phyloP scores from a whole-genome alignment of 2,888 invertebrate genomes.

The Apeira syringaria region DNA sequence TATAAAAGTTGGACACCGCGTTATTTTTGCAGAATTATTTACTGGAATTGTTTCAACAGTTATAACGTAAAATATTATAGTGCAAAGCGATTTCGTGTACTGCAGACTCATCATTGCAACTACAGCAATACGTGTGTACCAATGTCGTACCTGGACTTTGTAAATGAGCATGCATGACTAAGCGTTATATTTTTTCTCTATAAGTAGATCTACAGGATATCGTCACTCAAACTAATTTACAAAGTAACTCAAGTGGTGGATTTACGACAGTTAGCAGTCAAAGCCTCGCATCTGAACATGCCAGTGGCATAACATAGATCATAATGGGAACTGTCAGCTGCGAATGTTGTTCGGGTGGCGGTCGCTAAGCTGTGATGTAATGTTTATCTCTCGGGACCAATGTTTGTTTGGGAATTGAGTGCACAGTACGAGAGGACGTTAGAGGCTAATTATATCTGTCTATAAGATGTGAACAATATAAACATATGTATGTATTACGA shows the following conservation, averaged over 20 bases:
- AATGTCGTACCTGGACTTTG: not conserved
- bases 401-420: constrained; percentile 2
- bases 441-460: not conserved
- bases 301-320: constrained; percentile 17
- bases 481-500: too few relatives aligned
- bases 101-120: constrained; percentile 2
- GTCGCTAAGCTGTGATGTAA: constrained; percentile 6
- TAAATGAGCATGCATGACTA: not conserved
- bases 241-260: constrained; percentile 5
- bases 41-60: not conserved
- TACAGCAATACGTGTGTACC: not conserved
- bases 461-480: not conserved
- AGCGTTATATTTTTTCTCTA: not conserved
- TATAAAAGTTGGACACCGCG: not conserved
- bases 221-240: constrained; percentile 1
- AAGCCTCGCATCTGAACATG: constrained; percentile 13
- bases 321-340: constrained; percentile 18
- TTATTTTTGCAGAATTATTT: not conserved
- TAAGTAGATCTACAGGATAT: not conserved
- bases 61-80: not conserved
- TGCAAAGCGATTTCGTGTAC: not conserved
- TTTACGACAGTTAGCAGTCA: constrained; percentile 14
- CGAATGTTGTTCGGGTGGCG: constrained; percentile 13
- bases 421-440: not conserved
- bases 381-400: constrained; percentile 3